Base-by-base conservation (phyloP, 2,113 vertebrate genomes). In the Saguinus midas region DNA sequence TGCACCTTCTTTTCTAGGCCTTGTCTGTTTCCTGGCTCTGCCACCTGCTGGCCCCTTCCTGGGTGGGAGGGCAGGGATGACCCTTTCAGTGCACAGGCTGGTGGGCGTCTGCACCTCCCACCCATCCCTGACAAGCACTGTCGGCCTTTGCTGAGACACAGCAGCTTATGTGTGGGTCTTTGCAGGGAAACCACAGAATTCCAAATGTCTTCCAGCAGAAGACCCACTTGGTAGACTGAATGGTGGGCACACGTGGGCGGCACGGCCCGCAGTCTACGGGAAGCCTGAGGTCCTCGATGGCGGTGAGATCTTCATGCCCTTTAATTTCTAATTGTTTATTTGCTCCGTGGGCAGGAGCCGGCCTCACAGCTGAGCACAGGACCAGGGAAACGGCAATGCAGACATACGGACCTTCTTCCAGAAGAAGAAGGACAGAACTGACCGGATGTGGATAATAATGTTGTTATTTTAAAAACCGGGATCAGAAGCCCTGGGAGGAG, bases 301-400 rank as follows among this genome's bases (percentile, higher is more conserved):
- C n/a, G 55, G 14, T 29, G 92, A 95, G 88, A 35, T 93, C 97
- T 97, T 96, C 96, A 96, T 52, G 66, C 48, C 64, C 92, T 96
- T 95, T 97, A 82, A 96, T 95, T 97, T 96, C 97, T 98, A 96
- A 98, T 98, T 96, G 96, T 96, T 97, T 97, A 84, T 97, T 95
- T 96, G 35, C 79, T 97, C 98, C 92, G 68, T 45, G 96, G 97
- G 97, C 96, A 98, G 72, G 64, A 87, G 72, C 29, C 83, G 13
- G 79, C 80, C 95, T 68, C 55, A 40, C 90, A 75, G 70, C 89
- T 93, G 91, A 97, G 97, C 72, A 76, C 94, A 29, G 70, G 80
- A 93, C 98, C 97, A 98, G 97, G 95, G 96, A 90, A 97, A 97
- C 18, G 17, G 80, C 88, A 66, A 87, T 50, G 91, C 96, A 82